Base-by-base conservation (phyloP, 2,797 vertebrate genomes). In the Coregonus suidteri region DNA sequence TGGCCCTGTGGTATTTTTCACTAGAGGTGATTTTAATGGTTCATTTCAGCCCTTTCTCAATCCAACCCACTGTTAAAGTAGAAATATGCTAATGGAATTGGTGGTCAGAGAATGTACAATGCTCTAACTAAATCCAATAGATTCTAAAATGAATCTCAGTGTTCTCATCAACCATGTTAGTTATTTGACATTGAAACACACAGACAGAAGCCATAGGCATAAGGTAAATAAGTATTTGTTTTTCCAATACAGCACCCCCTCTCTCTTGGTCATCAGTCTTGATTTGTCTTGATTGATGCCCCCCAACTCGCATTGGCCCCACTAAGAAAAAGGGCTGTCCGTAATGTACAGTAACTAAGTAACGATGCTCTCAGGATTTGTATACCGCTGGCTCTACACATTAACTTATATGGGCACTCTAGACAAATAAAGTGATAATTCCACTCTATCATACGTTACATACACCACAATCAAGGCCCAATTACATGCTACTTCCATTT, bases 401-500 rank as follows among this genome's bases (percentile, higher is more conserved):
- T 93, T 93, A 93, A 91, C 88, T 89, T 92, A 90, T 91, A 91
- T 81, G 79, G 87, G 89, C 90, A 85, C 88, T 86, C 89, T 91
- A 91, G 90, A 92, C 91, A 93, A 92, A 92, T 93, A 91, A 91
- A 92, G 86, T 84, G 87, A 90, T 91, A 90, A 91, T 92, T 92
- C 89, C 90, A 91, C 88, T 90, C 91, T 90, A 90, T 90, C 88
- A 90, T 89, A 91, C 90, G 91, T 92, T 92, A 87, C 92, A 88
- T 92, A 91, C 89, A 92, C 91, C 88, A 91, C 93, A 94, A 95
- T 94, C 92, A 93, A 91, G 90, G 91, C 75, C 91, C 93, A 93
- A 94, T 94, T 94, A 94, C 91, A 93, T 89, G 91, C 92, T 93
- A 90, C 93, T 91, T 92, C 91, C 88, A 91, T 91, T 92, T 92